phyloP scores from a whole-genome alignment of 2,797 vertebrate genomes.

The Balearica regulorum region DNA sequence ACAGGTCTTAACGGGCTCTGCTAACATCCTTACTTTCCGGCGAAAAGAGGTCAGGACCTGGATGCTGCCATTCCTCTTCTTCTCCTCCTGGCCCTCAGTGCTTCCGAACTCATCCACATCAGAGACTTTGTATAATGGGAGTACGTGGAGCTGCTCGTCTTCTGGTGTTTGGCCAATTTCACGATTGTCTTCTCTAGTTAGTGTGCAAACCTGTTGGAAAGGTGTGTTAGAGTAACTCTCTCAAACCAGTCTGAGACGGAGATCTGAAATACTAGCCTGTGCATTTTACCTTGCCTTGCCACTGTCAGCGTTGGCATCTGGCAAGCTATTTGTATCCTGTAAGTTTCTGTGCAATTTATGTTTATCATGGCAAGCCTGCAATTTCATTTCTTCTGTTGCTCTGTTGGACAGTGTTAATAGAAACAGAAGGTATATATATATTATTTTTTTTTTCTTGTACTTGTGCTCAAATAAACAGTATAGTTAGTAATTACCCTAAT shows the following conservation, averaged over 20 bases:
- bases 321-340: not conserved
- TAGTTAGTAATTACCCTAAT: not conserved
- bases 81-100: constrained; percentile 88
- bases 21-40: constrained; percentile 91
- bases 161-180: constrained; percentile 88
- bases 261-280: not conserved
- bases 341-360: not conserved
- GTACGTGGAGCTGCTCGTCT: constrained; percentile 96
- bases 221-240: not conserved
- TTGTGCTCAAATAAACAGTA: not conserved
- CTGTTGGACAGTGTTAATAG: not conserved
- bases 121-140: constrained; percentile 94
- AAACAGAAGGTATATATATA: not conserved
- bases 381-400: not conserved
- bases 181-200: constrained; percentile 96
- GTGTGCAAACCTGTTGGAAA: constrained; percentile 88
- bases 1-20: constrained; percentile 93
- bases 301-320: not conserved
- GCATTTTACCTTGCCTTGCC: not conserved
- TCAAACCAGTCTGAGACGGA: not conserved
- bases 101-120: constrained; percentile 94
- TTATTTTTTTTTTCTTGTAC: not conserved
- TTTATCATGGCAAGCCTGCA: not conserved
- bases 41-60: constrained; percentile 92
- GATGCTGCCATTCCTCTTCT: constrained; percentile 89